phyloP scores from a whole-genome alignment of 2,797 vertebrate genomes.

The Leptodactylus fallax region DNA sequence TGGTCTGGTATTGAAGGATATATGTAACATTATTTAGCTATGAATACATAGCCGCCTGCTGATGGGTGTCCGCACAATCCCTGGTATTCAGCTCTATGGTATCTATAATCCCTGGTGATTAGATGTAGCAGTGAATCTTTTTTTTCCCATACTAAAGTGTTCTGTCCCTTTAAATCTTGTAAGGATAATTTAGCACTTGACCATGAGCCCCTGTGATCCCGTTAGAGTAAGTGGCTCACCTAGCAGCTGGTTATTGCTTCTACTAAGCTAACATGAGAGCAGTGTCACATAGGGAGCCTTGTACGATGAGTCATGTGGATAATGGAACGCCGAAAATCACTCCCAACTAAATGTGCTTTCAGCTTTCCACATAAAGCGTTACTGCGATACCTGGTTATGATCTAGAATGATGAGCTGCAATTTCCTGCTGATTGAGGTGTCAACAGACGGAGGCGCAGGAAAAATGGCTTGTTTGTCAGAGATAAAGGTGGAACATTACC shows the following conservation, averaged over 20 bases:
- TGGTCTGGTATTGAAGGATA: neutral
- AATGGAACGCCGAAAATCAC: constrained; percentile 27
- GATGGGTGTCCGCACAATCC: neutral
- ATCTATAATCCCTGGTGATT: neutral
- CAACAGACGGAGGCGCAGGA: constrained; percentile 17
- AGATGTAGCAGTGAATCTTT: neutral
- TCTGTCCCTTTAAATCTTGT: constrained; percentile 6
- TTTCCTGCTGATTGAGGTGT: constrained; percentile 27
- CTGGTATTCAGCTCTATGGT: neutral
- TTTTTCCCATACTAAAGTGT: neutral
- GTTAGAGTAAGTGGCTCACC: constrained; percentile 40
- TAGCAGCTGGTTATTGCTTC: constrained; percentile 28
- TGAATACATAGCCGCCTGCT: neutral
- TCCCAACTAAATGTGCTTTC: constrained; percentile 23
- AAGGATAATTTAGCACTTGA: constrained; percentile 19
- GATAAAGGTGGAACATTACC: constrained; percentile 19
- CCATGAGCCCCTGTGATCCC: constrained; percentile 21
- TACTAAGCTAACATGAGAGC: constrained; percentile 18
- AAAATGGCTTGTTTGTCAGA: constrained; percentile 16
- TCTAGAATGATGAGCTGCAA: constrained; percentile 23
- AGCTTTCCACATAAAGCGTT: constrained; percentile 18
- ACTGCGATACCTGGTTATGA: constrained; percentile 25
- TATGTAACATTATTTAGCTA: neutral
- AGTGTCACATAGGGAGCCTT: constrained; percentile 18
- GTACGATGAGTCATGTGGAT: constrained; percentile 33